Evolutionary conservation across 1,140 invertebrate genomes (phyloP).

Genomic region (Hyphantria cunea): DNA sequence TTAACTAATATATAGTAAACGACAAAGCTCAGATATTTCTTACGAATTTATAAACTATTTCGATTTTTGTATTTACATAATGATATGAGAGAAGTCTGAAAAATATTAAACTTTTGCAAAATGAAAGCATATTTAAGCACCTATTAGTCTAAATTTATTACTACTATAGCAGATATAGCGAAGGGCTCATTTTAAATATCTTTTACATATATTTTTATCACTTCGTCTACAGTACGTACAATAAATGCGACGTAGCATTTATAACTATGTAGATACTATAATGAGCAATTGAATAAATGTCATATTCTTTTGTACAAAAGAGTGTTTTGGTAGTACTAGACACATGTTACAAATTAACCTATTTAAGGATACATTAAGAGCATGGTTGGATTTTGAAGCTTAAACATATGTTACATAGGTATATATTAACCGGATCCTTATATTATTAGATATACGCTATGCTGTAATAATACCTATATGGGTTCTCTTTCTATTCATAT

Average conservation of each 20-base stretch:
- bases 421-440: no score
- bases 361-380: not conserved
- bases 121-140: conserved; percentile 66
- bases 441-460: no score
- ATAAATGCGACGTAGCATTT: conserved; percentile 22
- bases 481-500: no score
- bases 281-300: conserved; percentile 32
- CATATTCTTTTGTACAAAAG: conserved; percentile 26
- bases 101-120: conserved; percentile 60
- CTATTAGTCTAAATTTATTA: conserved; percentile 50
- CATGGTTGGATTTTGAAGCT: no score
- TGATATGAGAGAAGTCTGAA: conserved; percentile 74
- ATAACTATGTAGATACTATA: conserved; percentile 27
- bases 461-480: no score
- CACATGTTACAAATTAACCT: not conserved
- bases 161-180: conserved; percentile 32
- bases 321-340: conserved; percentile 6
- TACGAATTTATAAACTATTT: conserved; percentile 65
- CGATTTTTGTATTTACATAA: conserved; percentile 72
- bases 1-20: conserved; percentile 74
- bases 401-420: no score
- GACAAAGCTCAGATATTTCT: conserved; percentile 79
- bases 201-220: conserved; percentile 23
- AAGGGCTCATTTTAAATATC: conserved; percentile 28
- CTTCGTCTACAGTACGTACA: conserved; percentile 26